phyloP scores from a whole-genome alignment of 2,888 invertebrate genomes.

The Drosophila lutescens region DNA sequence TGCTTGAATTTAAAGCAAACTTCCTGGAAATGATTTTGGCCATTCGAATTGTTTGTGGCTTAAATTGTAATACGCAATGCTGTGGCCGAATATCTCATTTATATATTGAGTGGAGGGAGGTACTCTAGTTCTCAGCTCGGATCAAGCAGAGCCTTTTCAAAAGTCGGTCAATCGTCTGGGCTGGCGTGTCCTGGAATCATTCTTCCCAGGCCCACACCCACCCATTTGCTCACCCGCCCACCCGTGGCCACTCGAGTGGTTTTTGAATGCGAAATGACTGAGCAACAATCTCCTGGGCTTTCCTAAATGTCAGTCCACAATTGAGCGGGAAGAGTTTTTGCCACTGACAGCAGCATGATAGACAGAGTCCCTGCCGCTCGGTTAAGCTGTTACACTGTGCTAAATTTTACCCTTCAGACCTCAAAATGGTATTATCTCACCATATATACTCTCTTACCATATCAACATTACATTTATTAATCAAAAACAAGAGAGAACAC shows the following conservation, averaged over 20 bases:
- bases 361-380: slow-evolving; percentile 67
- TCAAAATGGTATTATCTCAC: too few relatives aligned
- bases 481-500: too few relatives aligned
- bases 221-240: slow-evolving; percentile 14
- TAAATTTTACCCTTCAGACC: too few relatives aligned
- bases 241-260: slow-evolving; percentile 45
- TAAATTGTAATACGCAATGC: background rate
- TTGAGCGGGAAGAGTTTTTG: slow-evolving; percentile 34
- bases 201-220: slow-evolving; percentile 26
- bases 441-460: too few relatives aligned
- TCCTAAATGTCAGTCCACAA: slow-evolving; percentile 65
- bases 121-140: background rate
- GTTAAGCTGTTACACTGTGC: slow-evolving; percentile 13
- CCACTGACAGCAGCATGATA: slow-evolving; percentile 64
- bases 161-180: slow-evolving; percentile 40
- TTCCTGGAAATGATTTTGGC: slow-evolving; percentile 3
- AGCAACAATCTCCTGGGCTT: slow-evolving; percentile 33
- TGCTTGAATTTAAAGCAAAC: background rate
- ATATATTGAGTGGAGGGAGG: background rate
- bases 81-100: slow-evolving; percentile 8
- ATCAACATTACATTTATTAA: too few relatives aligned
- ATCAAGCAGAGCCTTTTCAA: slow-evolving; percentile 7
- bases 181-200: slow-evolving; percentile 5
- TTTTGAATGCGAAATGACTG: slow-evolving; percentile 62
- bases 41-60: background rate